Evolutionary conservation across 2,888 invertebrate species (phyloP).

Genomic region (Plemyria rubiginata): DNA sequence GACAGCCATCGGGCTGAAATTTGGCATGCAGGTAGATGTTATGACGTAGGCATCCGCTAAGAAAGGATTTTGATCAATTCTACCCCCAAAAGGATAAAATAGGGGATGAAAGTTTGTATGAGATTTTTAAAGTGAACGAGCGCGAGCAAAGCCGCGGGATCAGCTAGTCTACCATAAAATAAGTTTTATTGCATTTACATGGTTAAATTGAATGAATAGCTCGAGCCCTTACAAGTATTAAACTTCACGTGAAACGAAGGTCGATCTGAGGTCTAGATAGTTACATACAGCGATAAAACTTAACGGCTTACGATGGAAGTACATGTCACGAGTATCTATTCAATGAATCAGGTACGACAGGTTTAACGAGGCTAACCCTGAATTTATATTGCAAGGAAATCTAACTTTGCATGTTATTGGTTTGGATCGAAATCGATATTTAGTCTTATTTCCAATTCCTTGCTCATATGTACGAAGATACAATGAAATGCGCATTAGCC

Average conservation of each 20-base stretch:
- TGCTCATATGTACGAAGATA: too few relatives aligned
- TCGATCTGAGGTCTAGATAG: background rate
- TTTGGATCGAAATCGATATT: too few relatives aligned
- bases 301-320: slow-evolving; percentile 13
- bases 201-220: slow-evolving; percentile 11
- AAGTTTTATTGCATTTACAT: slow-evolving; percentile 6
- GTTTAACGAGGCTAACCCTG: slow-evolving; percentile 31
- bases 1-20: too few relatives aligned
- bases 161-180: background rate
- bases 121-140: too few relatives aligned
- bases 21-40: too few relatives aligned
- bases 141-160: too few relatives aligned
- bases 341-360: slow-evolving; percentile 16
- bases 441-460: too few relatives aligned
- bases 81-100: too few relatives aligned
- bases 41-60: too few relatives aligned
- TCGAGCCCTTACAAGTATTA: slow-evolving; percentile 10
- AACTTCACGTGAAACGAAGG: slow-evolving; percentile 15
- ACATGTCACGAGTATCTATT: slow-evolving; percentile 11
- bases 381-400: slow-evolving; percentile 37
- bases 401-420: slow-evolving; percentile 20
- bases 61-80: too few relatives aligned
- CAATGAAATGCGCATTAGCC: too few relatives aligned
- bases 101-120: too few relatives aligned
- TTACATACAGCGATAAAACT: slow-evolving; percentile 24